Conservation (phyloP, 2,888 invertebrate genomes). For the Salticus scenicus region DNA sequence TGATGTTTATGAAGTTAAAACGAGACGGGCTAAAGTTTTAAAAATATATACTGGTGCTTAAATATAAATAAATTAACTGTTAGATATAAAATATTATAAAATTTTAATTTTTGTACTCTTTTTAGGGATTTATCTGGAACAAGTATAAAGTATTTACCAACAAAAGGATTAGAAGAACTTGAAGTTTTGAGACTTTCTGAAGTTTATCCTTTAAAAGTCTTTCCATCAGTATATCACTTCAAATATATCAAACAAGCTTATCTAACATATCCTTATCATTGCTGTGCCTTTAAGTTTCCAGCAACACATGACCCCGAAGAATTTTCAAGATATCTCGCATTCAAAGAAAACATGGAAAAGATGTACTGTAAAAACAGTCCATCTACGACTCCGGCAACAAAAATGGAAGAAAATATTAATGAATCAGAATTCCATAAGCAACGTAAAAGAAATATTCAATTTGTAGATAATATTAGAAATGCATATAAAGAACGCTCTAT, state of each 20-base stretch:
- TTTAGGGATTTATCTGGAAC: conserved; percentile 88
- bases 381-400: conserved; percentile 12
- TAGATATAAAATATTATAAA: too few species aligned
- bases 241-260: conserved; percentile 74
- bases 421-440: neutral
- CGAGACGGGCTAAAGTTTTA: too few species aligned
- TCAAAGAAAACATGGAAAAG: conserved; percentile 60
- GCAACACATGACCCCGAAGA: conserved; percentile 85
- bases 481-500: neutral
- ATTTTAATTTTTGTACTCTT: too few species aligned
- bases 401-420: neutral
- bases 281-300: conserved; percentile 91
- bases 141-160: conserved; percentile 83
- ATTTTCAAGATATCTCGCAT: conserved; percentile 79
- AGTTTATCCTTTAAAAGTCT: conserved; percentile 85
- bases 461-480: neutral
- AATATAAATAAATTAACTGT: too few species aligned
- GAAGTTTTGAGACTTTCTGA: conserved; percentile 84
- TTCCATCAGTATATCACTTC: conserved; percentile 89
- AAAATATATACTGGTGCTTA: too few species aligned
- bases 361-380: conserved; percentile 54
- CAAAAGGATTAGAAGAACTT: conserved; percentile 83
- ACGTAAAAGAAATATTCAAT: neutral
- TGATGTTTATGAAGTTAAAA: too few species aligned
- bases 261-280: conserved; percentile 91